Base-by-base conservation (phyloP, 2,113 vertebrate genomes). In the Ursus arctos region DNA sequence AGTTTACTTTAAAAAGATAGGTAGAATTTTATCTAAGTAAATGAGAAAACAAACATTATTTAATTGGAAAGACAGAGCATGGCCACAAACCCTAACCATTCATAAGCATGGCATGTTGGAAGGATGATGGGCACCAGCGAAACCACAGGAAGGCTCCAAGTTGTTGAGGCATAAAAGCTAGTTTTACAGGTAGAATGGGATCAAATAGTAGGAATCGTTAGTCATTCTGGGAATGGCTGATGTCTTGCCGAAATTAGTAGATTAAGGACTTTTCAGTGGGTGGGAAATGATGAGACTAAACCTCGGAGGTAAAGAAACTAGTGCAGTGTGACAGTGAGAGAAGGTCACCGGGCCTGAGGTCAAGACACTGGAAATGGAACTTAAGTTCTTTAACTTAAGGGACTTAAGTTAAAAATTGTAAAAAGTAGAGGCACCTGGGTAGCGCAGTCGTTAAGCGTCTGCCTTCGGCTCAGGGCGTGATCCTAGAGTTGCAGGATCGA, bases 11-110 rank as follows among this genome's bases (percentile, higher is more conserved):
- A 36, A 59, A 65, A 92, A 63, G 47, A 53, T 22, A 51, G 24
- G 59, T 88, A 22, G 33, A 94, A 74, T 88, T 84, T 84, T 63
- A 55, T 4, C 77, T 95, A 79, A 81, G 6, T 95, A 84, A 81
- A 12, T 77, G 67, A 83, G 21, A 94, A 91, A 74, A 65, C 13
- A 65, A 26, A 67, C 9, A 19, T 61, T 82, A 65, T 28, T 92
- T 92, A 84, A 71, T 49, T 74, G 26, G 36, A n/a, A 84, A 76
- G 53, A 63, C 63, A 21, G 2, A 92, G 1, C 53, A 51, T 26
- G 22, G 26, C n/a, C 71, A 63, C 71, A 65, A 49, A 33, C 14
- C 33, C 47, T 65, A 80, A 33, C 88, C 36, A 36, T 85, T 74
- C 24, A 47, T 61, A 63, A 79, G 61, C n/a, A 71, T 28, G n/a